Evolutionary conservation across 2,113 vertebrate species (phyloP).

Genomic region (Acanthochromis polyacanthus): DNA sequence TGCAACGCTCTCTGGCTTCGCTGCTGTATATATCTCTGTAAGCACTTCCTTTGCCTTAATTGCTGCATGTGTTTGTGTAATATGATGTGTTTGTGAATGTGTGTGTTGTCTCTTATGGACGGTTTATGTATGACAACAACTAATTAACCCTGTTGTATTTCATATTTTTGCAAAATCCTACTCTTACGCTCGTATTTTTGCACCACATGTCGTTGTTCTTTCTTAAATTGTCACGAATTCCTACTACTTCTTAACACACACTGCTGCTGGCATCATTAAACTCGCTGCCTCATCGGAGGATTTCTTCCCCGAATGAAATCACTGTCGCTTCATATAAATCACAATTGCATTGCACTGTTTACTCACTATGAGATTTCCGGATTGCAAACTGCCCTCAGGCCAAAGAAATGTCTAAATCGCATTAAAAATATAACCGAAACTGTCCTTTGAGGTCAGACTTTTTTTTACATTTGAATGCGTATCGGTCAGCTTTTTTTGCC

Average conservation of each 20-base stretch:
- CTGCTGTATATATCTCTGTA: slow-evolving; percentile 97
- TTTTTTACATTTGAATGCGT: neutral
- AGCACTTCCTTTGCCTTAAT: slow-evolving; percentile 76
- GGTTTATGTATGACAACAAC: neutral
- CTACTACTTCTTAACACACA: neutral
- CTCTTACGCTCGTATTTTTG: neutral
- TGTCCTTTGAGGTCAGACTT: slow-evolving; percentile 2
- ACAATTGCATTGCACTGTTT: slow-evolving; percentile 7
- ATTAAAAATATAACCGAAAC: neutral
- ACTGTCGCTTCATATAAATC: slow-evolving; percentile 29
- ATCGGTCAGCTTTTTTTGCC: neutral
- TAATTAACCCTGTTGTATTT: neutral
- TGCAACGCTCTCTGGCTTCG: slow-evolving; percentile 95
- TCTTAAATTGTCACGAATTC: too few species aligned
- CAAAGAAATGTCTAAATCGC: neutral
- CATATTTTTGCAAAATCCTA: neutral
- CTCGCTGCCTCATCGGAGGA: slow-evolving; percentile 1
- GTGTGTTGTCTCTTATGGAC: neutral
- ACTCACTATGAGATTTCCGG: slow-evolving; percentile 1
- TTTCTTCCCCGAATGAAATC: slow-evolving; percentile 1
- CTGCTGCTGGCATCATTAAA: slow-evolving; percentile 19
- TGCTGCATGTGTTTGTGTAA: slow-evolving; percentile 9
- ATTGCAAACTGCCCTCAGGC: slow-evolving; percentile 9
- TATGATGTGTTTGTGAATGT: slow-evolving; percentile 14
- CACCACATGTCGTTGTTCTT: neutral